Conservation (phyloP, 2,888 invertebrate species). For the Clistopyga incitator region DNA sequence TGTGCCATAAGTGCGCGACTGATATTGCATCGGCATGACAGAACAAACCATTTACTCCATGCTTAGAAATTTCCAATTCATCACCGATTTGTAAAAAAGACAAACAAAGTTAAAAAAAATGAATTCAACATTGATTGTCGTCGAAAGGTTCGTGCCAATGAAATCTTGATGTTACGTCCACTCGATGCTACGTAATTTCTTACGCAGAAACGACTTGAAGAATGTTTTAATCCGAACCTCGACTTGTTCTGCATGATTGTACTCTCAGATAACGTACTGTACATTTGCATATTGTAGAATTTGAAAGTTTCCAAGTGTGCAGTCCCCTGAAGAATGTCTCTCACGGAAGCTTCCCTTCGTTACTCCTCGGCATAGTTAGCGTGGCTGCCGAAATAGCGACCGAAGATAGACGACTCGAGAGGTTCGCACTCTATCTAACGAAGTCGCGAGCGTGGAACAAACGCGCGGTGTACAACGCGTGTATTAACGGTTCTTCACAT, state of each 20-base stretch:
- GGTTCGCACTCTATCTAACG: slow-evolving; percentile 63
- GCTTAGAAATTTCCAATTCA: neutral
- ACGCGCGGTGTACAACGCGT: slow-evolving; percentile 28
- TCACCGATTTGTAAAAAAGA: neutral
- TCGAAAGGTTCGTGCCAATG: slow-evolving; percentile 6
- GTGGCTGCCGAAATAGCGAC: slow-evolving; percentile 75
- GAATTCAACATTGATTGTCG: neutral
- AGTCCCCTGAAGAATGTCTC: slow-evolving; percentile 2
- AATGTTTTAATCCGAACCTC: neutral
- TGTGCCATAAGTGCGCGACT: neutral
- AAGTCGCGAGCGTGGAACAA: slow-evolving; percentile 61
- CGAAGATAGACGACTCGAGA: slow-evolving; percentile 72
- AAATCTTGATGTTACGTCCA: neutral
- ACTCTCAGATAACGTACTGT: neutral
- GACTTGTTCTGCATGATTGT: slow-evolving; percentile 2
- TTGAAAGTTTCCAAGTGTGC: slow-evolving; percentile 6
- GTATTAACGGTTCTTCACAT: slow-evolving; percentile 25
- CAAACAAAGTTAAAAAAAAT: neutral
- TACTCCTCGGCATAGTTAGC: slow-evolving; percentile 59
- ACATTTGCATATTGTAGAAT: slow-evolving; percentile 9
- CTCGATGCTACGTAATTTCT: neutral
- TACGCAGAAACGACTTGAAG: neutral
- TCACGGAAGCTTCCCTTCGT: slow-evolving; percentile 50
- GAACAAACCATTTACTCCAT: slow-evolving; percentile 1
- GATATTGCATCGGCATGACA: slow-evolving; percentile 11